Percentiles rank a stretch among this genome's conserved stretches.
These are phyloP conservation scores for Spisula solida DNA, from an alignment of 2,888 invertebrate species.

Conservation along the genomic window DNA sequence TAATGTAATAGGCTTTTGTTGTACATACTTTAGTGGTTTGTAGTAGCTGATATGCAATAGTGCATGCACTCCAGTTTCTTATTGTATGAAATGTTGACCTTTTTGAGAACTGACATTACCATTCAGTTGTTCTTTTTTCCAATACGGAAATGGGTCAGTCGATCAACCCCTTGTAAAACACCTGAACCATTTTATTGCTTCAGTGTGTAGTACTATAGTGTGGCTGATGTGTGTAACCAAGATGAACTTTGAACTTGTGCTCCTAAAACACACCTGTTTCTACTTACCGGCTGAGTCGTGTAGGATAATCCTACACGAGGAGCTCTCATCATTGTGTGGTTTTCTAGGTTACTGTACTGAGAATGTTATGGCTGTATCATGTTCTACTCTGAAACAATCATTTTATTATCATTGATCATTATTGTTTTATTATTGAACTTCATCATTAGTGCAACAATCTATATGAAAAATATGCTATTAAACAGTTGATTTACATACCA, in stretches of 20 bases:
- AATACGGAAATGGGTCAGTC: too few relatives aligned
- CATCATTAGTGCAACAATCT: neutral
- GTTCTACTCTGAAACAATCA: neutral
- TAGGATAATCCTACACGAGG: neutral
- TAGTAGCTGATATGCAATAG: too few relatives aligned
- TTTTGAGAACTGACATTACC: too few relatives aligned
- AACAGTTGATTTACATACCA: neutral
- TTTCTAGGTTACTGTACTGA: neutral
- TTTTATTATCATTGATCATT: neutral
- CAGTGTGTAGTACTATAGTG: neutral
- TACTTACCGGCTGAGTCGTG: neutral
- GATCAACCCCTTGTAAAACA: neutral
- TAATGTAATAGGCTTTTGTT: too few relatives aligned
- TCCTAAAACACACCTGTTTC: constrained; percentile 12
- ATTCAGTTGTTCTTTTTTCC: too few relatives aligned
- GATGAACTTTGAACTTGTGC: constrained; percentile 5
- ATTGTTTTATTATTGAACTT: neutral
- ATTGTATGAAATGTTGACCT: too few relatives aligned
- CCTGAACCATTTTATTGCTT: neutral
- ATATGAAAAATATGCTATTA: neutral
- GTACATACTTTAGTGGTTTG: too few relatives aligned
- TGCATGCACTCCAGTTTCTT: too few relatives aligned
- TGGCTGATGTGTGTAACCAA: neutral
- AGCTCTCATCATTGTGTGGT: neutral
- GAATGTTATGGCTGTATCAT: neutral